Base-by-base conservation (phyloP, 2,113 vertebrate species). In the Pterocles burchelli region DNA sequence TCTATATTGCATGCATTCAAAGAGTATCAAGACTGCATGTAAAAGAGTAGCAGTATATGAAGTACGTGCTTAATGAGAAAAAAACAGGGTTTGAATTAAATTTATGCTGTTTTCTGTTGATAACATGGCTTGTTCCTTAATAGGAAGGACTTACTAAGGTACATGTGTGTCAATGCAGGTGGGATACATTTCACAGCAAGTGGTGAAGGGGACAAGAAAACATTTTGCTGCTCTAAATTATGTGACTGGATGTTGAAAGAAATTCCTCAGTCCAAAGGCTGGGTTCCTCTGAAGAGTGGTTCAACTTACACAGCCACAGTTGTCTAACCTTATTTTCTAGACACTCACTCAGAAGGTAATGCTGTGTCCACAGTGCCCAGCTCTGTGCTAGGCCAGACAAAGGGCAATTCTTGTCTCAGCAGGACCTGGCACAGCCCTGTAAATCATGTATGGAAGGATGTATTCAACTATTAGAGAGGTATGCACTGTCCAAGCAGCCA, bases 1-100 rank as follows among this genome's bases (percentile, higher is more conserved):
- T 95, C 66, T 38, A 48, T 58, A 43, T 38, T 88, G 55, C 48
- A 74, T 88, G 55, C 48, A 74, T 81, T 85, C 89, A 93, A 80
- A 68, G 18, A 66, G 6, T 2, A 81, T 49, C 63, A 55, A 79
- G 33, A 75, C 25, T 51, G 58, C 19, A 14, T 8, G 38, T 51
- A 31, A 72, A 31, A 77, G 18, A 57, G 6, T 7, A 84, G 49
- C 2, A 0, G 18, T 68, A 20, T 14, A 59, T 7, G 29, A 87
- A 45, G 48, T 22, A 58, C 17, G 29, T 38, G 29, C 41, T 88
- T 78, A 63, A 89, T 6, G 34, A 87, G 57, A 61, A 67, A 7
- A 36, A 66, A 66, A 58, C 18, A 62, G 33, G 6, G 13, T 41
- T 33, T 55, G 49, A 95, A 83, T 28, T 11, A 59, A 87, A 52